phyloP scores from a whole-genome alignment of 2,797 vertebrate genomes.

The Diplodus sargus region DNA sequence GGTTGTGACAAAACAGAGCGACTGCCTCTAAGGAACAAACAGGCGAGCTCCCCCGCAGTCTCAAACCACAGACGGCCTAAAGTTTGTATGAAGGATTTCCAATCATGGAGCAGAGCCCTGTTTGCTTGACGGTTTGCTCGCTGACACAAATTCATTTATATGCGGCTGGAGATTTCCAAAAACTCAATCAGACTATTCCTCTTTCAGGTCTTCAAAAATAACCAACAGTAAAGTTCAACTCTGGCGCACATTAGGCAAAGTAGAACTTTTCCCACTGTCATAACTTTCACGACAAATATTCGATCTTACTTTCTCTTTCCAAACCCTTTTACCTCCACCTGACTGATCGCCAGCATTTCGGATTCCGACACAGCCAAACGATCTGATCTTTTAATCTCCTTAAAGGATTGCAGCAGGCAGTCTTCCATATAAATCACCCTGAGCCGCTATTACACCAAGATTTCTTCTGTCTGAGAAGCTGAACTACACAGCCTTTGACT shows the following conservation, averaged over 20 bases:
- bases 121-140: constrained; percentile 25
- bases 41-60: background rate
- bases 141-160: constrained; percentile 41
- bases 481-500: constrained; percentile 15
- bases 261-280: constrained; percentile 30
- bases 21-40: constrained; percentile 13
- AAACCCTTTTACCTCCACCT: constrained; percentile 54
- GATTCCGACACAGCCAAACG: constrained; percentile 54
- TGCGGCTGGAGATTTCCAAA: constrained; percentile 12
- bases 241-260: constrained; percentile 4
- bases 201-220: constrained; percentile 4
- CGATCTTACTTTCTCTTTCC: background rate
- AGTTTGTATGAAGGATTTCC: constrained; percentile 22
- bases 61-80: constrained; percentile 1
- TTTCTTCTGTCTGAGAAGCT: constrained; percentile 18
- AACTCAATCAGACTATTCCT: constrained; percentile 24
- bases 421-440: constrained; percentile 55
- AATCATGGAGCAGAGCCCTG: constrained; percentile 10
- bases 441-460: constrained; percentile 53
- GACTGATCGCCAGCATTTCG: constrained; percentile 49
- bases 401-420: constrained; percentile 46
- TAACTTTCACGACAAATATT: constrained; percentile 27
- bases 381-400: constrained; percentile 70
- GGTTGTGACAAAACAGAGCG: background rate
- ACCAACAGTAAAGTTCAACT: constrained; percentile 25